Evolutionary conservation across 2,797 vertebrate species (phyloP).

Genomic region (Scolopax bukidnonensis): DNA sequence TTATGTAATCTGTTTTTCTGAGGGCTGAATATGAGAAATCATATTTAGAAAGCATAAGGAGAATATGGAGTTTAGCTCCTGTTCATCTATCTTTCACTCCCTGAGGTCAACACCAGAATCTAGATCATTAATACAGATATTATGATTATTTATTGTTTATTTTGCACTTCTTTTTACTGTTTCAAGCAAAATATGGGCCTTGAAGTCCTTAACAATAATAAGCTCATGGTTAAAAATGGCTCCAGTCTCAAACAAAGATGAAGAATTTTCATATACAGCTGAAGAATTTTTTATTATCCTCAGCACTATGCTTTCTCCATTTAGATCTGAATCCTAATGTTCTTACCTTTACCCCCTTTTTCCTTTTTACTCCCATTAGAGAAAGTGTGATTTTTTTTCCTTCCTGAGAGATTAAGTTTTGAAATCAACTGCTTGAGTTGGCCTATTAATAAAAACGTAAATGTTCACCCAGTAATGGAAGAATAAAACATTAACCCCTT

Average conservation of each 20-base stretch:
- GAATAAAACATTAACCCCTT: not conserved
- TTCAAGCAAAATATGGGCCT: not conserved
- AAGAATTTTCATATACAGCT: not conserved
- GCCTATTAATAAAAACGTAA: not conserved
- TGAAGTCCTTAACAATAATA: not conserved
- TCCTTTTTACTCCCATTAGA: not conserved
- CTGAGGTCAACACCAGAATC: not conserved
- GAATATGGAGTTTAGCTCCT: not conserved
- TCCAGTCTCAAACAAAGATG: not conserved
- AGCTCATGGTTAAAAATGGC: not conserved
- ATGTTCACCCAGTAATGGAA: not conserved
- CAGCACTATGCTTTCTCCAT: not conserved
- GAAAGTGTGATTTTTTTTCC: not conserved
- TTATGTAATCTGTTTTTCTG: not conserved
- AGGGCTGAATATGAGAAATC: not conserved
- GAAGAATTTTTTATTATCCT: not conserved
- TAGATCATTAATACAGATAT: not conserved
- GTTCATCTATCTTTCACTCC: not conserved
- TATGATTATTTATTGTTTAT: not conserved
- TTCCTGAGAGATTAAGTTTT: not conserved
- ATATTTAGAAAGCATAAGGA: not conserved
- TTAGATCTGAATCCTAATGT: not conserved
- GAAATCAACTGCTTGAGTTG: not conserved
- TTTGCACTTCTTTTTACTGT: fast-evolving
- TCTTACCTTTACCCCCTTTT: not conserved